Conservation (phyloP, 2,113 vertebrate species). For the Chlorodrepanis virens region DNA sequence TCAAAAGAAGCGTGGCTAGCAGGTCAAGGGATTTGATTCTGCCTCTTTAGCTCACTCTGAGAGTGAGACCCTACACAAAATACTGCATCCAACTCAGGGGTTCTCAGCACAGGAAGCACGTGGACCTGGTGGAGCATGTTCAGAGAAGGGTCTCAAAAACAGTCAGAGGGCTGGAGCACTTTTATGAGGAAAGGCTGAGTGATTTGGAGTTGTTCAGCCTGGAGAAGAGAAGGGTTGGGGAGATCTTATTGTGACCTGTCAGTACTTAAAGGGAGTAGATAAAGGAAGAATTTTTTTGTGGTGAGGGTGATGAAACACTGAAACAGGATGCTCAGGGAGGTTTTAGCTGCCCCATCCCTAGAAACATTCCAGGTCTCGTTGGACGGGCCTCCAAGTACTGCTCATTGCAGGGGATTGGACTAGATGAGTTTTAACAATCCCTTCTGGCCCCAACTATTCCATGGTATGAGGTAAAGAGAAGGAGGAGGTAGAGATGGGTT, state of each 20-base stretch:
- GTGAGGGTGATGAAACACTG: neutral
- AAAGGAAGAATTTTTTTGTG: neutral
- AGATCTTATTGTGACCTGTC: neutral
- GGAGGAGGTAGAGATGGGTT: neutral
- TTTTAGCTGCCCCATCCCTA: neutral
- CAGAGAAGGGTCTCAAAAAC: neutral
- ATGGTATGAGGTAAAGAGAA: neutral
- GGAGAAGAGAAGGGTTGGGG: neutral
- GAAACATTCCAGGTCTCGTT: neutral
- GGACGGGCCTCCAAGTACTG: neutral
- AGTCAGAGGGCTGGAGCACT: neutral
- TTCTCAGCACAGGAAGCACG: neutral
- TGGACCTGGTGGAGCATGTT: neutral
- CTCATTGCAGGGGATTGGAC: neutral
- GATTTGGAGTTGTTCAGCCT: neutral
- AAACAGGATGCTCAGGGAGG: neutral
- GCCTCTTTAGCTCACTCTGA: neutral
- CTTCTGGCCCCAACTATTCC: neutral
- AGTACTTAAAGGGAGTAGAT: neutral
- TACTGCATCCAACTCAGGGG: neutral
- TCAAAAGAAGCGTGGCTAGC: accelerated
- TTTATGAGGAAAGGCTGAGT: neutral
- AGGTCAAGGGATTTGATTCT: neutral
- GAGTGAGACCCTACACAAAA: neutral
- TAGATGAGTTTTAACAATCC: neutral